Conservation (phyloP, 2,113 vertebrate genomes). For the Bubo blakistoni region DNA sequence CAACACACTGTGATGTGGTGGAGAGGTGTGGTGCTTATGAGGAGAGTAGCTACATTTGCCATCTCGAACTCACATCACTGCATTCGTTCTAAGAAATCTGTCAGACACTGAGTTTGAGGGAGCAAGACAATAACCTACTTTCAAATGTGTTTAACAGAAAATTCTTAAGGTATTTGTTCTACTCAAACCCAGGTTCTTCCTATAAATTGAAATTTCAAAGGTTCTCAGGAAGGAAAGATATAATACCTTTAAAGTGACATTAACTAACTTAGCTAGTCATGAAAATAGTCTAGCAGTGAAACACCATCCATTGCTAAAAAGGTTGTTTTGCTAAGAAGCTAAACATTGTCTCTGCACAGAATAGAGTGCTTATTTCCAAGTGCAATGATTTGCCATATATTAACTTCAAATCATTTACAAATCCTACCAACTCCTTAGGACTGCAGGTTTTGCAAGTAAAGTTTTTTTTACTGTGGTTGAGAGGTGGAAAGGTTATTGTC, state of each 20-base stretch:
- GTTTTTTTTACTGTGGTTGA: background rate
- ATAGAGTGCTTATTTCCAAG: background rate
- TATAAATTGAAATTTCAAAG: background rate
- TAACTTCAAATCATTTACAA: background rate
- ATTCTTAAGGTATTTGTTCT: background rate
- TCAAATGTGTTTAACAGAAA: background rate
- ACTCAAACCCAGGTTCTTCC: background rate
- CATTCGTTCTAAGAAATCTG: background rate
- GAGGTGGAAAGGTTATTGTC: background rate
- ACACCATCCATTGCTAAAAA: background rate
- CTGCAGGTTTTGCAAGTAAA: background rate
- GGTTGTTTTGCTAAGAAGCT: background rate
- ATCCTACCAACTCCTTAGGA: background rate
- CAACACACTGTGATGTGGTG: background rate
- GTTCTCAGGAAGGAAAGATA: background rate
- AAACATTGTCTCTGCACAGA: background rate
- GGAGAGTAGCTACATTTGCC: background rate
- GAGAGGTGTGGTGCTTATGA: background rate
- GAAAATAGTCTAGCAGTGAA: background rate
- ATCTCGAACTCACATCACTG: accelerated
- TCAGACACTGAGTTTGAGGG: background rate
- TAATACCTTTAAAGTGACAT: background rate
- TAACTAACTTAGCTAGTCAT: background rate
- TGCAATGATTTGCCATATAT: background rate
- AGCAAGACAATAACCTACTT: background rate